Percentiles rank a stretch among this genome's conserved stretches.
phyloP scores from a whole-genome alignment of 2,113 vertebrate genomes.

The Aphelocoma coerulescens region DNA sequence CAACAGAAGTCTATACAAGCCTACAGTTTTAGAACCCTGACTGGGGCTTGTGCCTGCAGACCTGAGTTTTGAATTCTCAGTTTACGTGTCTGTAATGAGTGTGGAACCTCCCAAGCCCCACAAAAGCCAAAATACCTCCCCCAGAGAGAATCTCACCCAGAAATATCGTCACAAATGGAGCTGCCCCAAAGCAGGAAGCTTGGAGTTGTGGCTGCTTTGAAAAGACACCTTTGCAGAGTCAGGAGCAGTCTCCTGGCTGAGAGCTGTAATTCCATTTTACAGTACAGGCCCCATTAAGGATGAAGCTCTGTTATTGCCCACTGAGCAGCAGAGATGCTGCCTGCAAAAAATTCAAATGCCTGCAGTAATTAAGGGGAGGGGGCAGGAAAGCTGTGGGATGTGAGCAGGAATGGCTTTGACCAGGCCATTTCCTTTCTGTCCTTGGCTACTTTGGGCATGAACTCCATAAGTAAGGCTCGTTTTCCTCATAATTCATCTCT shows the following conservation, averaged over 20 bases:
- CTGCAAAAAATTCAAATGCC: not conserved
- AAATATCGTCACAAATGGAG: not conserved
- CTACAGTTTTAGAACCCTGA: not conserved
- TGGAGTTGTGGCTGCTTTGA: not conserved
- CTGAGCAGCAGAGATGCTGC: not conserved
- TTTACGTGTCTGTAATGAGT: not conserved
- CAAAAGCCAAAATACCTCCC: not conserved
- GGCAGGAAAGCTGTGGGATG: not conserved
- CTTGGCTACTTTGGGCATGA: not conserved
- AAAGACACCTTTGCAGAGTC: not conserved
- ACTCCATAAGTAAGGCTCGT: not conserved
- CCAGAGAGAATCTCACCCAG: not conserved
- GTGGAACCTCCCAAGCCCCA: not conserved
- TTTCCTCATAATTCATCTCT: conserved; percentile 27
- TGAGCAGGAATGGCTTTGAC: conserved; percentile 11
- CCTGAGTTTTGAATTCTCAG: not conserved
- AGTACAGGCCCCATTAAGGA: not conserved
- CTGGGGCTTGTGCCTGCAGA: not conserved
- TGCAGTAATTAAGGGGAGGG: not conserved
- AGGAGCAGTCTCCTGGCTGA: not conserved
- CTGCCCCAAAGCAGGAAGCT: not conserved
- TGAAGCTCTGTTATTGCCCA: not conserved
- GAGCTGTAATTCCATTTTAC: not conserved
- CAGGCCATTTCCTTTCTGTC: not conserved
- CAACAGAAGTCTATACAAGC: rapidly evolving